These are phyloP conservation scores for Ophonus ardosiacus DNA, from an alignment of 2,888 invertebrate species.

Conservation along the genomic window DNA sequence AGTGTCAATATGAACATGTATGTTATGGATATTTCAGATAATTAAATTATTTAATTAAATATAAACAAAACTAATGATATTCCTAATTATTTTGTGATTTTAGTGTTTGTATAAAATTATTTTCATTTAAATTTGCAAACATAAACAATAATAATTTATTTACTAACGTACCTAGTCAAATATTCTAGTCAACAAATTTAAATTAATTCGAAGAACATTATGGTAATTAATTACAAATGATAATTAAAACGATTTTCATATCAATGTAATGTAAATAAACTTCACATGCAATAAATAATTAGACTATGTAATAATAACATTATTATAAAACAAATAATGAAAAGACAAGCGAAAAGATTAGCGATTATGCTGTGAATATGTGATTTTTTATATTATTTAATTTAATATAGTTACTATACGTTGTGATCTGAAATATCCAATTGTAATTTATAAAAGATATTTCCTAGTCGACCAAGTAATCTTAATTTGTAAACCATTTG, in stretches of 20 bases:
- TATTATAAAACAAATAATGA: constrained; percentile 22
- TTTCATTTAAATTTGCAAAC: constrained; percentile 33
- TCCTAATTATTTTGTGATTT: constrained; percentile 46
- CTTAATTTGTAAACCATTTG: constrained; percentile 12
- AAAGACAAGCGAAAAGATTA: constrained; percentile 17
- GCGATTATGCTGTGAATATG: constrained; percentile 11
- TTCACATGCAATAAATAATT: constrained; percentile 40
- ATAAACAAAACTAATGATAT: constrained; percentile 43
- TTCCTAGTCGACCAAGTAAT: constrained; percentile 30
- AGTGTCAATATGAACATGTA: constrained; percentile 46
- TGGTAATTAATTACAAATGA: constrained; percentile 29
- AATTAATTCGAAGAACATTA: constrained; percentile 15
- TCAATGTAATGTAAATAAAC: constrained; percentile 31
- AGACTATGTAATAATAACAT: constrained; percentile 22
- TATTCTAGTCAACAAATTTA: constrained; percentile 23
- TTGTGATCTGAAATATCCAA: constrained; percentile 46
- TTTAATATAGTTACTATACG: neutral
- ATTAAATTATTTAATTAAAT: constrained; percentile 39
- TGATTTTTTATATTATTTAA: constrained; percentile 8
- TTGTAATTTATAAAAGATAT: constrained; percentile 19
- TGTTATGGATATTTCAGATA: constrained; percentile 51
- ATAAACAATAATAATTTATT: constrained; percentile 37
- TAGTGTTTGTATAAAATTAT: constrained; percentile 28
- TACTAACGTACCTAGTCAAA: constrained; percentile 30
- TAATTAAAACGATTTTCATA: constrained; percentile 43